These are phyloP conservation scores for Cebidichthys violaceus DNA, from an alignment of 2,113 vertebrate species.

Conservation along the genomic window DNA sequence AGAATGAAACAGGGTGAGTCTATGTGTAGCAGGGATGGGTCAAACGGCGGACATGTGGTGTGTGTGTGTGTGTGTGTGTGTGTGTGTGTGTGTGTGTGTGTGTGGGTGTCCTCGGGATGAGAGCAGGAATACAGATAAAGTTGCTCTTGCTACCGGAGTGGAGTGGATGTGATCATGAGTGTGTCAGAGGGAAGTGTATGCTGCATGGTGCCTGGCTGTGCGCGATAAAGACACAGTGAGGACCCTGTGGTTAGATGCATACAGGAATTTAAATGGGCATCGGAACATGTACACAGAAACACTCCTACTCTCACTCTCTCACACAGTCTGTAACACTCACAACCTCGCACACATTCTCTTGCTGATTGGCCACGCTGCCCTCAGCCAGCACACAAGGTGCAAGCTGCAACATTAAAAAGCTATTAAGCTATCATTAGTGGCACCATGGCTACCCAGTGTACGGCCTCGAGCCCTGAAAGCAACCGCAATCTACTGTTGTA, in stretches of 20 bases:
- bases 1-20: constrained; percentile 35
- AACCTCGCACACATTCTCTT: constrained; percentile 41
- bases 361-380: constrained; percentile 58
- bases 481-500: constrained; percentile 51
- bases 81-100: constrained; percentile 32
- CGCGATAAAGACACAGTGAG: constrained; percentile 63
- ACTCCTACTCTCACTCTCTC: constrained; percentile 18
- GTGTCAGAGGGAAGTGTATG: constrained; percentile 30
- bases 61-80: constrained; percentile 31
- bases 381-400: constrained; percentile 54
- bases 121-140: constrained; percentile 63
- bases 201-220: constrained; percentile 45
- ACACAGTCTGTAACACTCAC: constrained; percentile 3
- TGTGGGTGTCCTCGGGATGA: constrained; percentile 51
- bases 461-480: constrained; percentile 56
- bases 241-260: constrained; percentile 27
- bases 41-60: constrained; percentile 53
- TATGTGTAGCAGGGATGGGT: constrained; percentile 42
- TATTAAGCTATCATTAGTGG: constrained; percentile 77
- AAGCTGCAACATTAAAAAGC: constrained; percentile 75
- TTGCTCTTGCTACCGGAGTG: constrained; percentile 42
- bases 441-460: constrained; percentile 56
- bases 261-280: constrained; percentile 43
- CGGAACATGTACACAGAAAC: constrained; percentile 18
- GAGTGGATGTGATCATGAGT: constrained; percentile 55